Evolutionary conservation across 1,140 invertebrate genomes (phyloP).

Genomic region (Platorchestia sp.): DNA sequence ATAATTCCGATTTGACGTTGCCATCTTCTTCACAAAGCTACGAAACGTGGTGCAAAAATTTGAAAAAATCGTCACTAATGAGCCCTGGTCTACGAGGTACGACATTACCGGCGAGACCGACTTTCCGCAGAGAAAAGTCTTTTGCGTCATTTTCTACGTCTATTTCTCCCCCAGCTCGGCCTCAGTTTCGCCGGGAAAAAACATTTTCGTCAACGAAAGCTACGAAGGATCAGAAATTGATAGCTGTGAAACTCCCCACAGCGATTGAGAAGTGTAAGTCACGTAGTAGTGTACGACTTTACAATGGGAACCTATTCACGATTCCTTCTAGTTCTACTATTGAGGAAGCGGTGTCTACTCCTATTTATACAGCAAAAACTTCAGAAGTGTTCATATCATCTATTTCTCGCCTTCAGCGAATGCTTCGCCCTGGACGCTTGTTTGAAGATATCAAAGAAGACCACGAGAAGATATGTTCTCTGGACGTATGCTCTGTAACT

Average conservation of each 20-base stretch:
- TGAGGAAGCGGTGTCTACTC: neutral
- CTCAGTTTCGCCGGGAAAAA: conserved; percentile 28
- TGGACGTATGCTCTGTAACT: neutral
- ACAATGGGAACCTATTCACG: neutral
- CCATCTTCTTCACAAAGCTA: conserved; percentile 3
- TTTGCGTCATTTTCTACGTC: neutral
- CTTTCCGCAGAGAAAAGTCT: conserved; percentile 1
- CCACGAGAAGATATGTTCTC: neutral
- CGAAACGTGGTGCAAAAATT: conserved; percentile 45
- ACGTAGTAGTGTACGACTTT: neutral
- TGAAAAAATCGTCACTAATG: neutral
- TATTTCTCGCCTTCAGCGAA: neutral
- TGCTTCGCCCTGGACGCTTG: conserved; percentile 24
- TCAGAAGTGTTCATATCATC: conserved; percentile 38
- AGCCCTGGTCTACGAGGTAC: neutral
- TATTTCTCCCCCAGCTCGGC: neutral
- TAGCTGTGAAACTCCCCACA: neutral
- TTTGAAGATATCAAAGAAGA: conserved; percentile 47
- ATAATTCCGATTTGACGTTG: neutral
- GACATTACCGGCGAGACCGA: neutral
- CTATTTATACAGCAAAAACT: conserved; percentile 27
- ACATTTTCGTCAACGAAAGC: neutral
- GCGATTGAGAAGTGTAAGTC: neutral
- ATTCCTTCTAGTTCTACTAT: neutral
- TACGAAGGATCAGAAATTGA: conserved; percentile 17